phyloP scores from a whole-genome alignment of 1,140 invertebrate genomes.

The Leptinotarsa undecemlineata region DNA sequence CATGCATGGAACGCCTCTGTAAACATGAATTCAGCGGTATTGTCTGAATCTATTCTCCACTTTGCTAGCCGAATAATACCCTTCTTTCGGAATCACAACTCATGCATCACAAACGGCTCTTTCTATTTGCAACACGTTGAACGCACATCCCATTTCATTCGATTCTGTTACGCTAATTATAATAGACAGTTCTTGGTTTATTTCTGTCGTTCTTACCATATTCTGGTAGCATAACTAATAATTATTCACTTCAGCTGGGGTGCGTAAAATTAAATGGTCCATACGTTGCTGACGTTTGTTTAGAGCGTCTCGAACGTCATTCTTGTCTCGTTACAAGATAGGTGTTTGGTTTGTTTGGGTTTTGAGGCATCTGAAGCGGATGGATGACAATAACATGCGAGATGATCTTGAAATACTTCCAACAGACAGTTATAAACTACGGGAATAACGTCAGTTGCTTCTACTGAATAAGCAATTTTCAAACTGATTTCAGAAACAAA shows the following conservation, averaged over 20 bases:
- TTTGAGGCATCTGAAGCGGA: no score
- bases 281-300: slow-evolving; percentile 1
- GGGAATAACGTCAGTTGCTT: no score
- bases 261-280: slow-evolving; percentile 6
- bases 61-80: no score
- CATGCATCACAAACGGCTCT: background rate
- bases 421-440: no score
- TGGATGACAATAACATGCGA: no score
- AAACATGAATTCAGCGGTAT: no score
- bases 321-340: slow-evolving; percentile 3
- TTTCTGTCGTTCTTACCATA: slow-evolving; percentile 1
- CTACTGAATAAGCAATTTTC: no score
- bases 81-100: no score
- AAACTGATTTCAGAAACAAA: no score
- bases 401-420: no score
- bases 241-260: slow-evolving; percentile 7
- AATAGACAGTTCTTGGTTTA: background rate
- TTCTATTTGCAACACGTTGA: background rate
- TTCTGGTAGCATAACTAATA: slow-evolving; percentile 4
- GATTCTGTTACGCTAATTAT: slow-evolving; percentile 3
- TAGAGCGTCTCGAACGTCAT: background rate
- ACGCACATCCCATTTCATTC: slow-evolving; percentile 2
- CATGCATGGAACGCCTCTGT: no score
- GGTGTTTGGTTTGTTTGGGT: background rate
- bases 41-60: no score